phyloP scores from a whole-genome alignment of 2,113 vertebrate genomes.

The Chaetura pelagica region DNA sequence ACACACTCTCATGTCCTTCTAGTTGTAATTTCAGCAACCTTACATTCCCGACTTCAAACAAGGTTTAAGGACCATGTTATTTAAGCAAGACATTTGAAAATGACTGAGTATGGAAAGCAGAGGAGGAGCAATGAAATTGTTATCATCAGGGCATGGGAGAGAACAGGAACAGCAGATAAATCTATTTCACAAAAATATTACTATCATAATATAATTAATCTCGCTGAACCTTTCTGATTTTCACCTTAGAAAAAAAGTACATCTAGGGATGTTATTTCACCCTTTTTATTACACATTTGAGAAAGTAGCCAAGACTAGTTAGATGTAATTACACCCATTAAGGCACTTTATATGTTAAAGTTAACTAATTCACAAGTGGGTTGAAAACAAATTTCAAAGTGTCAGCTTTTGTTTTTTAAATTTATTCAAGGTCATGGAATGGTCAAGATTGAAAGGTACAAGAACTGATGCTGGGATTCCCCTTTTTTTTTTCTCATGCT shows the following conservation, averaged over 20 bases:
- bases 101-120: constrained; percentile 20
- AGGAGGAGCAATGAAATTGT: constrained; percentile 8
- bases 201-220: not conserved
- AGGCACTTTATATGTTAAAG: constrained; percentile 48
- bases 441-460: not conserved
- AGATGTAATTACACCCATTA: constrained; percentile 63
- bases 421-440: not conserved
- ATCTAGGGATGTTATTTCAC: constrained; percentile 48
- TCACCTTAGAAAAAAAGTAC: constrained; percentile 49
- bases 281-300: constrained; percentile 56
- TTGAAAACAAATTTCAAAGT: constrained; percentile 34
- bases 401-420: not conserved
- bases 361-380: constrained; percentile 25
- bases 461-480: not conserved
- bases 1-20: not conserved
- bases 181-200: constrained; percentile 39
- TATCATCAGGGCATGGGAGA: not conserved
- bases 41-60: constrained; percentile 66
- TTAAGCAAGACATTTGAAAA: constrained; percentile 73
- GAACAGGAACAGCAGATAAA: not conserved
- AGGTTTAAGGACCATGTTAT: constrained; percentile 59
- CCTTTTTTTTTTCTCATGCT: not conserved
- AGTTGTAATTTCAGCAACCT: constrained; percentile 54
- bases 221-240: constrained; percentile 46
- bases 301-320: constrained; percentile 52